A percentile compares a stretch with the other conserved stretches of the same genome.
These are phyloP conservation scores for Eupeodes luniger DNA, from an alignment of 2,888 invertebrate genomes.

Conservation along the genomic window DNA sequence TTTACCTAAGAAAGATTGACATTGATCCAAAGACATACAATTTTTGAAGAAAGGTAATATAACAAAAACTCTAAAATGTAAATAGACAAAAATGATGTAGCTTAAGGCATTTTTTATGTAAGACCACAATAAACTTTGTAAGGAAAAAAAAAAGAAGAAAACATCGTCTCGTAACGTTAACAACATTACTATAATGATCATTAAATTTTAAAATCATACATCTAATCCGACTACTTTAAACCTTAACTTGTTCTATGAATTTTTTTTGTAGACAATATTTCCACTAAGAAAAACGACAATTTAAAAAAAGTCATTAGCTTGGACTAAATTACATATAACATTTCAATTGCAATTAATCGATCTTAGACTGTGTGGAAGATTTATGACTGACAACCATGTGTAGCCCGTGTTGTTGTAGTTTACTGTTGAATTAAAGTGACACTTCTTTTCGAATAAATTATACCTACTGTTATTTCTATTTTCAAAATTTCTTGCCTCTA, in stretches of 20 bases:
- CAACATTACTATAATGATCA: too few relatives aligned
- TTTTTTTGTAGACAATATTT: too few relatives aligned
- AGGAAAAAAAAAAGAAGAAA: too few relatives aligned
- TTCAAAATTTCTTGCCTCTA: neutral
- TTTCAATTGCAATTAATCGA: constrained; percentile 1
- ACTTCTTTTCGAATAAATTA: neutral
- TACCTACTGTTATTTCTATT: neutral
- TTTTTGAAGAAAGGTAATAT: neutral
- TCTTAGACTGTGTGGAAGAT: neutral
- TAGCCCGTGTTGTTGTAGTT: neutral
- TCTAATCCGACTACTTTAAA: too few relatives aligned
- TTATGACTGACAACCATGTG: constrained; percentile 15
- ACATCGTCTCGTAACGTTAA: too few relatives aligned
- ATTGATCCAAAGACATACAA: neutral
- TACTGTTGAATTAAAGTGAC: neutral
- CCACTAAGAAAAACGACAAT: too few relatives aligned
- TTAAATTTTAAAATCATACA: too few relatives aligned
- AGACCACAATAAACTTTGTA: neutral
- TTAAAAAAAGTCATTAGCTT: too few relatives aligned
- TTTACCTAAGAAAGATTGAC: neutral
- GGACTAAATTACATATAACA: too few relatives aligned
- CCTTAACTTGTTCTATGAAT: too few relatives aligned
- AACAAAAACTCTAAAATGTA: neutral
- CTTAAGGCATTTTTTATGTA: neutral
- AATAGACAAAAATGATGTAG: neutral